Conservation (phyloP, 2,888 invertebrate genomes). For the Xestia sexstrigata region DNA sequence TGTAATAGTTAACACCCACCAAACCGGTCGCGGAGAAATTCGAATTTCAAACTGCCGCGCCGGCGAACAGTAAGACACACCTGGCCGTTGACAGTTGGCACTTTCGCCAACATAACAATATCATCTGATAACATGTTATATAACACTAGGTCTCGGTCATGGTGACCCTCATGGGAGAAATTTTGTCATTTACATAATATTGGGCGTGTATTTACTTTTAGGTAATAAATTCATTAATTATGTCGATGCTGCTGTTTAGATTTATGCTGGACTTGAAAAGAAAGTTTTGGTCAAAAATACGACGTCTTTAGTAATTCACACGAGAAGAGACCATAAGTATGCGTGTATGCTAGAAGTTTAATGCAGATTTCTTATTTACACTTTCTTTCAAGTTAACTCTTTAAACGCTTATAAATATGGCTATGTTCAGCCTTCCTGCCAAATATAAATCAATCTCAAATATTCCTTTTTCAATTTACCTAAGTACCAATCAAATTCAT, state of each 20-base stretch:
- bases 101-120: constrained; percentile 81
- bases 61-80: constrained; percentile 74
- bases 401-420: background rate
- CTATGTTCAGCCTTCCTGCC: background rate
- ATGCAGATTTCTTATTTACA: constrained; percentile 3
- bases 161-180: constrained; percentile 75
- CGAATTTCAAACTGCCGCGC: constrained; percentile 69
- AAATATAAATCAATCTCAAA: constrained; percentile 18
- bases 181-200: constrained; percentile 68
- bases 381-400: background rate
- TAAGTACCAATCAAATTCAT: constrained; percentile 41
- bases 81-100: constrained; percentile 78
- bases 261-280: constrained; percentile 14
- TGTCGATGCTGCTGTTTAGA: constrained; percentile 29
- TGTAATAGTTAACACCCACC: constrained; percentile 50
- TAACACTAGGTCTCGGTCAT: constrained; percentile 86
- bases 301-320: background rate
- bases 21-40: constrained; percentile 84
- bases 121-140: constrained; percentile 66
- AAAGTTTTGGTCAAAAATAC: constrained; percentile 35
- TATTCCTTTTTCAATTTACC: constrained; percentile 15
- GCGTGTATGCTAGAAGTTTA: background rate
- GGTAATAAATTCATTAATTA: constrained; percentile 48
- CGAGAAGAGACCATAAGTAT: background rate
- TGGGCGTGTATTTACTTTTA: constrained; percentile 53